phyloP scores from a whole-genome alignment of 2,113 vertebrate genomes.

The Charina bottae region DNA sequence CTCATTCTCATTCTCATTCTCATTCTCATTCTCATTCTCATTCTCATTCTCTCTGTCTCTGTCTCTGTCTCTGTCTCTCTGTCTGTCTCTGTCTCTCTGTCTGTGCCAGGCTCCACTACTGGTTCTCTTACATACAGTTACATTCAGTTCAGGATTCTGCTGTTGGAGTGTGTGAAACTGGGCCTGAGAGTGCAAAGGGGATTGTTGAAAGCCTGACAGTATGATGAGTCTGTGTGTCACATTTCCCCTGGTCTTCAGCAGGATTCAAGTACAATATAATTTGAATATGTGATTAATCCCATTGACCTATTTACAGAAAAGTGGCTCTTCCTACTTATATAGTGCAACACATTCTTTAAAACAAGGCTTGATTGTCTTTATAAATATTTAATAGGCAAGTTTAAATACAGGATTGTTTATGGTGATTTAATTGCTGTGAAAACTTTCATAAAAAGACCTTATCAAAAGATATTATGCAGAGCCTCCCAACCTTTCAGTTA shows the following conservation, averaged over 20 bases:
- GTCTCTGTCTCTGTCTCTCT: too few relatives aligned
- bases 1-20: too few relatives aligned
- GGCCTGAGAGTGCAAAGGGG: neutral
- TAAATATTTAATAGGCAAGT: conserved; percentile 20
- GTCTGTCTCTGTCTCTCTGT: too few relatives aligned
- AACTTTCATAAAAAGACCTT: neutral
- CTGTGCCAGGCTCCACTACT: conserved; percentile 20
- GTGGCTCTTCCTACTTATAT: neutral
- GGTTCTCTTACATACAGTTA: conserved; percentile 21
- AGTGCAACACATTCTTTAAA: neutral
- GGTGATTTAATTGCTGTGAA: neutral
- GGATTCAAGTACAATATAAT: neutral
- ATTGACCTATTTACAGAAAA: neutral
- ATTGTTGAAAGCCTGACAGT: neutral
- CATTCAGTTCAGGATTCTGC: neutral
- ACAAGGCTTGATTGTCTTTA: neutral
- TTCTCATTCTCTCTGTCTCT: too few relatives aligned
- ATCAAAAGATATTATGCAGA: neutral
- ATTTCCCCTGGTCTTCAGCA: neutral
- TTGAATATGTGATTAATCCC: neutral
- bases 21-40: too few relatives aligned
- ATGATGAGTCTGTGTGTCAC: neutral
- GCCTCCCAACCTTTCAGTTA: neutral
- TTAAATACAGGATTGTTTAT: neutral
- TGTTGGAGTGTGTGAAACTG: neutral